These are phyloP conservation scores for Ivindomyrus marchei DNA, from an alignment of 2,113 vertebrate genomes.

Conservation along the genomic window DNA sequence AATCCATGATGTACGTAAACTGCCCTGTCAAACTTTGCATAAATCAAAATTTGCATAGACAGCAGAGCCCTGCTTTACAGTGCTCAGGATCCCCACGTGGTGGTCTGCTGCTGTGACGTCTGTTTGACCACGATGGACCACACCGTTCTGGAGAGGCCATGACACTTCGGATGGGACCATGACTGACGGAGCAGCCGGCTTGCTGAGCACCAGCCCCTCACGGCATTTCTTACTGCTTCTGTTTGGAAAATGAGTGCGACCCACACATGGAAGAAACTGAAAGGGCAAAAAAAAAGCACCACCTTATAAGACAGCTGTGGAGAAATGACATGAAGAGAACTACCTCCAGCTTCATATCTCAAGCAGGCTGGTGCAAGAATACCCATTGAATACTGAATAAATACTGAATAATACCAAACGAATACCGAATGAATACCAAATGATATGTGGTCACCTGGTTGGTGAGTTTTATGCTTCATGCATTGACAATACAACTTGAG, in stretches of 20 bases:
- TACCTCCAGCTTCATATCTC: not conserved
- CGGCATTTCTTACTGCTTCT: not conserved
- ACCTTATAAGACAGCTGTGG: not conserved
- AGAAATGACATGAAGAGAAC: not conserved
- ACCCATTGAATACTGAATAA: not conserved
- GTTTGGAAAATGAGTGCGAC: not conserved
- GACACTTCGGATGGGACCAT: not conserved
- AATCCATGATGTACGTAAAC: not conserved
- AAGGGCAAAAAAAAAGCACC: not conserved
- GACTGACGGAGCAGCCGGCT: not conserved
- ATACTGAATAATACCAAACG: not conserved
- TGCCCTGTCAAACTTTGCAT: not conserved
- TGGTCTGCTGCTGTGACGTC: not conserved
- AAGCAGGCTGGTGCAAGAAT: not conserved
- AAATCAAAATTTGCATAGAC: not conserved
- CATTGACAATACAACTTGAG: not conserved
- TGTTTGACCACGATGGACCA: not conserved
- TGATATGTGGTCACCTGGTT: not conserved
- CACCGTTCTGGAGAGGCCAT: not conserved
- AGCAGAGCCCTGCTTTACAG: not conserved
- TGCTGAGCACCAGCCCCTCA: not conserved
- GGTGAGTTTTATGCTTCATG: not conserved
- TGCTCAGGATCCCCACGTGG: not conserved
- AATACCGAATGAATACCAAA: not conserved
- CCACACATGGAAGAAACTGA: not conserved